Percentiles rank a stretch among this genome's conserved stretches.
Conservation (phyloP, 92 coral and sea anemone species). For the Palythoa caribaeorum region DNA sequence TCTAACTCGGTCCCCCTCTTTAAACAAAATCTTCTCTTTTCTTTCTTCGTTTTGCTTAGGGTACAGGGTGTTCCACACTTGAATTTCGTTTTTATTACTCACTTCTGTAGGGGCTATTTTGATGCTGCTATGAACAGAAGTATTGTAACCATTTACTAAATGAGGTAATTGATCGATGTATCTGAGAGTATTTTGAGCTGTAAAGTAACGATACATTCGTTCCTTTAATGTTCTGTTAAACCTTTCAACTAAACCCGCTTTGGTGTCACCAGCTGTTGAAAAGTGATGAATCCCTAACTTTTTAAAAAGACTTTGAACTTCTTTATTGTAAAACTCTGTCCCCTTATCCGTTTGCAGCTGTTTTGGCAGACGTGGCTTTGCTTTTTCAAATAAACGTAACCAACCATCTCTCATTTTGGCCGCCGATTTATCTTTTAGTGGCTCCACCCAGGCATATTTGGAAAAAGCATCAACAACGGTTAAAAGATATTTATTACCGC, state of each 20-base stretch:
- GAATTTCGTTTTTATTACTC: slow-evolving; percentile 16
- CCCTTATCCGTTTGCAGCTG: slow-evolving; percentile 62
- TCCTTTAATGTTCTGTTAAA: slow-evolving; percentile 54
- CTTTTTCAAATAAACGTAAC: neutral
- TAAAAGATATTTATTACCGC: slow-evolving; percentile 8
- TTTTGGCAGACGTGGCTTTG: neutral
- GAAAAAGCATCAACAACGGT: slow-evolving; percentile 47
- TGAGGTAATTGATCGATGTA: slow-evolving; percentile 51
- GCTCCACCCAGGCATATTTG: slow-evolving; percentile 69
- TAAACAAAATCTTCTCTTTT: neutral
- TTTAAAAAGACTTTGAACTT: slow-evolving; percentile 16
- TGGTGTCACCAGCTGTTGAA: slow-evolving; percentile 29
- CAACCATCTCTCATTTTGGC: neutral
- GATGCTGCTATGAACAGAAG: slow-evolving; percentile 47
- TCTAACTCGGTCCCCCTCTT: slow-evolving; percentile 7
- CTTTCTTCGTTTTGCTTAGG: too few relatives aligned
- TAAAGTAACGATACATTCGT: slow-evolving; percentile 53
- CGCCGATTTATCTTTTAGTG: slow-evolving; percentile 51
- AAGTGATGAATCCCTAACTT: slow-evolving; percentile 13
- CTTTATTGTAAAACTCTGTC: slow-evolving; percentile 53
- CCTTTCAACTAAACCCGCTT: slow-evolving; percentile 51
- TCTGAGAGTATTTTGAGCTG: slow-evolving; percentile 41
- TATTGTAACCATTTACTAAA: slow-evolving; percentile 38
- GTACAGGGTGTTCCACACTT: slow-evolving; percentile 28
- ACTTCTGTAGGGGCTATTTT: slow-evolving; percentile 36